These are phyloP conservation scores for Nothobranchius furzeri DNA, from an alignment of 2,113 vertebrate genomes.

Conservation along the genomic window DNA sequence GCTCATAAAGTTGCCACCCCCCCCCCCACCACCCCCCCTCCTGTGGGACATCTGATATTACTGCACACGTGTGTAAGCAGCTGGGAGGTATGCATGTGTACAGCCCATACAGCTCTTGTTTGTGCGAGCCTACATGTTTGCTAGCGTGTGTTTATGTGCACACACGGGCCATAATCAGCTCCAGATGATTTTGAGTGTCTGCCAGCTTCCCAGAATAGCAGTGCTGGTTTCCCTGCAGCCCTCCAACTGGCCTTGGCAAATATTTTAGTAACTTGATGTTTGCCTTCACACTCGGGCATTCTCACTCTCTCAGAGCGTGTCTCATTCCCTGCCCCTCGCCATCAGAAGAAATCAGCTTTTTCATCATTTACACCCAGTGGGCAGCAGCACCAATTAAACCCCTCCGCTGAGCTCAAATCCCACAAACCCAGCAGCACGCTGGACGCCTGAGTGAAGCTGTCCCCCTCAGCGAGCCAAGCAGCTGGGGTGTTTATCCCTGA, in stretches of 20 bases:
- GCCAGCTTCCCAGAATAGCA: conserved; percentile 81
- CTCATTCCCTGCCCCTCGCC: conserved; percentile 52
- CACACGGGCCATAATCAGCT: conserved; percentile 75
- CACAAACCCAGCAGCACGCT: conserved; percentile 10
- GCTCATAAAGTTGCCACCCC: conserved; percentile 64
- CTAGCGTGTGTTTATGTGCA: conserved; percentile 59
- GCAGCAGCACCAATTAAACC: conserved; percentile 26
- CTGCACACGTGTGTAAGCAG: conserved; percentile 41
- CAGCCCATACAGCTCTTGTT: conserved; percentile 42
- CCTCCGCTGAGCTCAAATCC: conserved; percentile 11
- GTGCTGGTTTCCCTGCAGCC: conserved; percentile 68
- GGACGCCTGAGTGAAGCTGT: not conserved
- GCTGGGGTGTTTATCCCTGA: conserved; percentile 20
- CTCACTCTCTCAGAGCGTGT: conserved; percentile 49
- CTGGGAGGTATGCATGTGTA: conserved; percentile 42
- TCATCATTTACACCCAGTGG: conserved; percentile 33
- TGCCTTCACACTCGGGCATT: conserved; percentile 69
- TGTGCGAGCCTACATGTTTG: conserved; percentile 47
- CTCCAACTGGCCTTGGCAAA: conserved; percentile 77
- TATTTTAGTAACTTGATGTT: conserved; percentile 79
- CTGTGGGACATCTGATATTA: conserved; percentile 44
- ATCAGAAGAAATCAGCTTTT: conserved; percentile 48
- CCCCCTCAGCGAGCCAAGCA: conserved; percentile 6
- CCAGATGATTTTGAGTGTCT: conserved; percentile 79
- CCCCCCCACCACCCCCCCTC: conserved; percentile 6